Base-by-base conservation (phyloP, 2,888 invertebrate genomes). In the Busseola fusca region DNA sequence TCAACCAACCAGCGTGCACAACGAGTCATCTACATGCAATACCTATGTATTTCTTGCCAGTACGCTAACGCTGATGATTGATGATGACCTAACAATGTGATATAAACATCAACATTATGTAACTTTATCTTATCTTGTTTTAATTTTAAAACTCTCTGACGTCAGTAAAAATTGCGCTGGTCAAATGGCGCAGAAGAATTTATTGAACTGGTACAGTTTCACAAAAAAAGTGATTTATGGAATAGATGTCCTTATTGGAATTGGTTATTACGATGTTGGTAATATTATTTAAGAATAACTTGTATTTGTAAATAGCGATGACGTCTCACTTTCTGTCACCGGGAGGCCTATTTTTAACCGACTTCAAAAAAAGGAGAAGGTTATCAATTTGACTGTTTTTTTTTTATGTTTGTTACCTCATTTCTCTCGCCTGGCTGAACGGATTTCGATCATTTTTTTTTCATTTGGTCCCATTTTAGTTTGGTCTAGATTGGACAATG, bases 121-220 rank as follows among this genome's bases (percentile, higher is more conserved):
- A 76, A 77, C 50, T 6, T 56, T 73, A 64, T 76, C 72, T 60
- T 73, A 64, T 73, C 60, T 56, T 45, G n/a, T 50, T 67, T 64
- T 59, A 77, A 76, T 72, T 66, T 72, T 56, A 76, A n/a, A n/a
- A 45, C 45, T 56, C 14, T 52, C 21, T 34, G 40, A 72, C 78
- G 78, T 77, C 72, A 72, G 16, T 1, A 27, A 57, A 25, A n/a
- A 56, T 78, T 30, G 25, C 48, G 48, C 27, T 76, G 42, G n/a
- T 57, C 48, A 54, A 54, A 60, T 73, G 76, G 78, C 73, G 78
- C 30, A 67, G 21, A 64, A 27, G 37, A 37, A 42, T 71, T 27
- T 45, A 70, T 65, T 63, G 4, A 58, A 52, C 18, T 48, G 59
- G 3, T 18, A 6, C n/a, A 50, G 30, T 70, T 64, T 42, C 34